phyloP scores from a whole-genome alignment of 30 jellyfish, hydroid and myxozoan genomes.

The Hydra vulgaris region DNA sequence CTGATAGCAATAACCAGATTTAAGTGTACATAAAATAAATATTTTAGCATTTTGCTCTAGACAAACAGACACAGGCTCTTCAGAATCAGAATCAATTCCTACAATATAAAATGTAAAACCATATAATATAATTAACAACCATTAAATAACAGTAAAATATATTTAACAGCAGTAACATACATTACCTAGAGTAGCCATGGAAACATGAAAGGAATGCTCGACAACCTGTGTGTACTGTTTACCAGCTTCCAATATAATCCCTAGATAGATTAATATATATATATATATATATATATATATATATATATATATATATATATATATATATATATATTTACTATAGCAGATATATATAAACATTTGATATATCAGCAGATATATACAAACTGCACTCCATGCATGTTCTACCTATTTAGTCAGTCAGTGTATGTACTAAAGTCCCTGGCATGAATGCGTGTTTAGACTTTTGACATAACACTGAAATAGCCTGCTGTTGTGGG shows the following conservation, averaged over 20 bases:
- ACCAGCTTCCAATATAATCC: slow-evolving; percentile 76
- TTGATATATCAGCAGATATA: too few species aligned
- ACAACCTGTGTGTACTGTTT: slow-evolving; percentile 80
- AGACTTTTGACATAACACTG: too few species aligned
- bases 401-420: too few species aligned
- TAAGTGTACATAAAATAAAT: slow-evolving; percentile 76
- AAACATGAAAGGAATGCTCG: slow-evolving; percentile 72
- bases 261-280: slow-evolving; percentile 14
- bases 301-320: too few species aligned
- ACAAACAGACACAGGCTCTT: slow-evolving; percentile 66
- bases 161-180: neutral
- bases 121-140: too few species aligned
- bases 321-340: too few species aligned
- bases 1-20: slow-evolving; percentile 69
- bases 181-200: slow-evolving; percentile 97
- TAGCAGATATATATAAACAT: too few species aligned
- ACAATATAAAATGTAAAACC: neutral
- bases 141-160: neutral
- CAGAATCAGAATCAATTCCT: slow-evolving; percentile 31
- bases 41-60: slow-evolving; percentile 62
- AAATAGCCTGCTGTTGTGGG: too few species aligned
- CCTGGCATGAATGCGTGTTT: too few species aligned
- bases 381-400: too few species aligned
- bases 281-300: too few species aligned
- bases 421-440: too few species aligned